phyloP scores from a whole-genome alignment of 1,140 invertebrate species.

The Temnothorax nylanderi region DNA sequence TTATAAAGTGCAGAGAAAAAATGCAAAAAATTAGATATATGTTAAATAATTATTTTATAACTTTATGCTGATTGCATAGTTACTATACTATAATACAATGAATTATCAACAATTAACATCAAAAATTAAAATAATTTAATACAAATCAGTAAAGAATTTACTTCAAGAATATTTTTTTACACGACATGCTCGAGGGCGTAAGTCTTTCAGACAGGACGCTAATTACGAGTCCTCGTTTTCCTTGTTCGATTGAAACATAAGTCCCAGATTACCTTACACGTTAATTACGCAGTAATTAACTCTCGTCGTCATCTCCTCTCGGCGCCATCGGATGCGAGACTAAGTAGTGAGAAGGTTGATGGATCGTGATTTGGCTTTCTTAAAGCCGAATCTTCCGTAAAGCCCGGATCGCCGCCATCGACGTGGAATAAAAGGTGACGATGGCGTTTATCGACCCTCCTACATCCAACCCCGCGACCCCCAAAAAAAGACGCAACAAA shows the following conservation, averaged over 20 bases:
- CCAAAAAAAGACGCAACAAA: conserved; percentile 70
- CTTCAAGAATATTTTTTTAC: conserved; percentile 26
- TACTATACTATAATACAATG: not conserved
- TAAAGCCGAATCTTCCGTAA: conserved; percentile 66
- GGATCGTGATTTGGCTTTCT: conserved; percentile 64
- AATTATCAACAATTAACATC: not conserved
- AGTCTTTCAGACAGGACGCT: conserved; percentile 57
- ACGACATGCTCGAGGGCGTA: conserved; percentile 19
- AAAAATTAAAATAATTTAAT: not conserved
- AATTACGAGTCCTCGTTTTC: conserved; percentile 63
- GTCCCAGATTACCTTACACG: conserved; percentile 69
- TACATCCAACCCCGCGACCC: conserved; percentile 22
- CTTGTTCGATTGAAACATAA: conserved; percentile 64
- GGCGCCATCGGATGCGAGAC: conserved; percentile 28
- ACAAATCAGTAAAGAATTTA: not conserved
- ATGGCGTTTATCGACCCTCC: conserved; percentile 67
- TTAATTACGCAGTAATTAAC: conserved; percentile 74
- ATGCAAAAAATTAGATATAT: not conserved
- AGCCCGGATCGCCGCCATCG: conserved; percentile 51
- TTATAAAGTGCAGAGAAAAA: not conserved
- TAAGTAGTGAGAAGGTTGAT: conserved; percentile 66
- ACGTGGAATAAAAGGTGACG: conserved; percentile 69
- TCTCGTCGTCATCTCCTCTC: conserved; percentile 47
- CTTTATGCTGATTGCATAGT: not conserved
- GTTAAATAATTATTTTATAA: not conserved